phyloP scores from a whole-genome alignment of 2,797 vertebrate genomes.

The Falco peregrinus region DNA sequence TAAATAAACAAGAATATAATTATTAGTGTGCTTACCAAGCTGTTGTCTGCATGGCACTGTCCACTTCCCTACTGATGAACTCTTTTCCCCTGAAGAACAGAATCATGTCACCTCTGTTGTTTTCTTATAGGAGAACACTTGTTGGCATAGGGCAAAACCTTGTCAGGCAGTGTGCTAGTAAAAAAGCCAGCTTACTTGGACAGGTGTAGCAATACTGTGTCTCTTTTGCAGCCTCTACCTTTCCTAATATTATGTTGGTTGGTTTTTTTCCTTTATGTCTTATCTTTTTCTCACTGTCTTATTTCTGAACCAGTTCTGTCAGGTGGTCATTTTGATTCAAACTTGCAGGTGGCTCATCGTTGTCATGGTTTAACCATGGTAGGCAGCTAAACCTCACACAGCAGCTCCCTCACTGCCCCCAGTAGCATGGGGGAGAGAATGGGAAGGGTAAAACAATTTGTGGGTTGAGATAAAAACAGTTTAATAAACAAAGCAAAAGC shows the following conservation, averaged over 20 bases:
- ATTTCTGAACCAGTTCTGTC: neutral
- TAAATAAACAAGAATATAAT: neutral
- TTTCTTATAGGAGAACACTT: neutral
- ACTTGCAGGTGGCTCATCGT: neutral
- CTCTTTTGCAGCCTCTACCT: neutral
- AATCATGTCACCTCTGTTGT: neutral
- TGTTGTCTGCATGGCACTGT: neutral
- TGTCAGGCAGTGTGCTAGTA: neutral
- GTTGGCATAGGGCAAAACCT: neutral
- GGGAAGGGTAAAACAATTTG: neutral
- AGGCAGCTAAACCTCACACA: neutral
- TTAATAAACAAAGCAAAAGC: too few relatives aligned
- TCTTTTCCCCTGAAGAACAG: neutral
- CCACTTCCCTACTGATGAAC: neutral
- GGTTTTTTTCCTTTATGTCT: neutral
- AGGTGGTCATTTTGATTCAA: neutral
- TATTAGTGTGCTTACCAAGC: neutral
- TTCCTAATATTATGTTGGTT: neutral
- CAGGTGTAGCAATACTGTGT: neutral
- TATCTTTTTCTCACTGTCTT: neutral
- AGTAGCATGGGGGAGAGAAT: neutral
- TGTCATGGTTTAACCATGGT: neutral
- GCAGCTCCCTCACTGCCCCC: accelerated
- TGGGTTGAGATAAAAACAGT: too few relatives aligned
- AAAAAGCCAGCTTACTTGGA: neutral